Evolutionary conservation across 2,888 invertebrate genomes (phyloP), one percentile per base, ranked within the genome.

Genomic region (Drosophila atripex): DNA sequence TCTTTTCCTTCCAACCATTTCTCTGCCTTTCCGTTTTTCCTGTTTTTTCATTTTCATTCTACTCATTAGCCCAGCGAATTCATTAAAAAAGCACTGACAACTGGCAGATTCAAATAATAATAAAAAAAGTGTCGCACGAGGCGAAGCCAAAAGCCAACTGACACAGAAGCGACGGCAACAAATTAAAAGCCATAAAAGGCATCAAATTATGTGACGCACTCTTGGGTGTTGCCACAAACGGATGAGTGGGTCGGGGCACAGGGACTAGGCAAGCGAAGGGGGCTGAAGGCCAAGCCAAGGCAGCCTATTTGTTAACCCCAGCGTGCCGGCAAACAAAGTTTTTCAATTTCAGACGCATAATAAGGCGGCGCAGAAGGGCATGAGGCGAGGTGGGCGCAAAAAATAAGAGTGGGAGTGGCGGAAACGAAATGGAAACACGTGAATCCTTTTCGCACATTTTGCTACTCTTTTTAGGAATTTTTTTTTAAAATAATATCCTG

Each of bases 281-380:
- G n/a, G 14, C 46, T 21, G 46, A 58, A 46, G 68, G 50, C 45
- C 43, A 43, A 32, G 68, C 16, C 50, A 68, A 56, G 53, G 38
- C 53, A 69, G 72, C 79, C 88, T 88, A 88, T 84, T 88, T 84
- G 88, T 88, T 86, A 85, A 83, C 88, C 88, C 83, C 85, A 85
- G 74, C 88, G 77, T 66, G 88, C 72, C 76, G 80, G 86, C 88
- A 84, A 88, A 88, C 88, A 88, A 84, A 88, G 86, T 84, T 84
- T 88, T 84, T 84, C 88, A 88, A 88, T 84, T 88, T 88, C 83
- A 88, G 89, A 85, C 88, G 89, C 84, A 88, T 84, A 84, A 84
- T 84, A 88, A 87, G 88, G 74, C 69, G 55, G 41, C 55, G 77
- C 78, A 86, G 59, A 77, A 75, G 43, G 49, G 38, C 38, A 25